Evolutionary conservation across 2,888 invertebrate species (phyloP).

Genomic region (Hecatera dysodea): DNA sequence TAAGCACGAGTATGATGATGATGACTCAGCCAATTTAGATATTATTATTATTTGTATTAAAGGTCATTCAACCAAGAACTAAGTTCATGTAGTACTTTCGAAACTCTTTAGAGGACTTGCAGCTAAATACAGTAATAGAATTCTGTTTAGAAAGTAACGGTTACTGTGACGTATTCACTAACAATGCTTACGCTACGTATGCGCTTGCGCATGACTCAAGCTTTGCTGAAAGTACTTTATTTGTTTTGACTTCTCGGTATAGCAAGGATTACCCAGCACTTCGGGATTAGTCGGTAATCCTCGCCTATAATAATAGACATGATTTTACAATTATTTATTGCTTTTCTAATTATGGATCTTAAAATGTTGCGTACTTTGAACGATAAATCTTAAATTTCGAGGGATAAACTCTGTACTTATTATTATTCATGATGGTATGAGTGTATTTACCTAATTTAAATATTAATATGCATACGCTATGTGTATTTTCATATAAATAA

Average conservation of each 20-base stretch:
- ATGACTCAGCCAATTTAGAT: constrained; percentile 15
- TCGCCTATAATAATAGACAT: constrained; percentile 23
- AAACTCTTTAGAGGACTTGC: constrained; percentile 15
- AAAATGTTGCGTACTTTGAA: background rate
- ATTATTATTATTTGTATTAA: background rate
- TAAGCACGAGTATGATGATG: background rate
- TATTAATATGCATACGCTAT: too few relatives aligned
- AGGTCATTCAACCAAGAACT: background rate
- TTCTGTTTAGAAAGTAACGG: constrained; percentile 46
- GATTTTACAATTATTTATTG: constrained; percentile 6
- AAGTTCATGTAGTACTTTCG: constrained; percentile 3
- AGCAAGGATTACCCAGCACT: constrained; percentile 42
- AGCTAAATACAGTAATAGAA: constrained; percentile 40
- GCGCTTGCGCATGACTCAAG: constrained; percentile 56
- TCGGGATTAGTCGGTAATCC: constrained; percentile 55
- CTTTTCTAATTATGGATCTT: constrained; percentile 31
- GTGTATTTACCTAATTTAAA: background rate
- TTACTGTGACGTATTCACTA: constrained; percentile 56
- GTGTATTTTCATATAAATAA: background rate
- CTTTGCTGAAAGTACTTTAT: constrained; percentile 46
- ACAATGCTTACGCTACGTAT: constrained; percentile 63
- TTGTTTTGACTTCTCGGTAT: constrained; percentile 63
- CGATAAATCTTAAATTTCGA: too few relatives aligned
- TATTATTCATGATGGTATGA: background rate
- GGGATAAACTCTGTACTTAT: background rate